phyloP scores from a whole-genome alignment of 1,140 invertebrate genomes.

The Drosophila repleta region DNA sequence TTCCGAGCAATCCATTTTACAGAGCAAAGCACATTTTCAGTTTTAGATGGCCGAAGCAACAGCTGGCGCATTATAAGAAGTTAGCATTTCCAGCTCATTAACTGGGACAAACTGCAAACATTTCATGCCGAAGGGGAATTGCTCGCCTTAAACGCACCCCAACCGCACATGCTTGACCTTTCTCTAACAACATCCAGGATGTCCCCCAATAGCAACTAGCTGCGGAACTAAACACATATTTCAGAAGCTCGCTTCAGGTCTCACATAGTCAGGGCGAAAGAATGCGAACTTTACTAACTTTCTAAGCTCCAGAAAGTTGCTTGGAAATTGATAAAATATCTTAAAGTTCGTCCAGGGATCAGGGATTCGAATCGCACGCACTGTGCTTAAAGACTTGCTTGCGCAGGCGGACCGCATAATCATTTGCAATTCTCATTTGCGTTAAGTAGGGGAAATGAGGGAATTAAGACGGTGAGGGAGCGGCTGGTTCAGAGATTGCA shows the following conservation, averaged over 20 bases:
- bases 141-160: conserved; percentile 28
- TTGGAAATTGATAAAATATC: conserved; percentile 75
- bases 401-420: conserved; percentile 64
- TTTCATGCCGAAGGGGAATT: conserved; percentile 1
- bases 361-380: conserved; percentile 11
- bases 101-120: conserved; percentile 63
- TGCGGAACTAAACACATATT: conserved; percentile 57
- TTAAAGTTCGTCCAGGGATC: conserved; percentile 59
- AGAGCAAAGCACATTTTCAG: not conserved
- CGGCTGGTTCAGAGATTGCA: conserved; percentile 28
- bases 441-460: conserved; percentile 39
- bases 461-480: not conserved
- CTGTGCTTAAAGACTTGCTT: conserved; percentile 53
- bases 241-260: conserved; percentile 36
- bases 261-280: conserved; percentile 14
- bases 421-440: conserved; percentile 78
- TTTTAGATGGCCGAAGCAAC: conserved; percentile 36
- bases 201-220: conserved; percentile 42
- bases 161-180: conserved; percentile 61
- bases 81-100: conserved; percentile 77
- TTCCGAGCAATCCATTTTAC: not conserved
- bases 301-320: conserved; percentile 63
- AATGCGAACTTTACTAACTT: conserved; percentile 52
- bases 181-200: conserved; percentile 27
- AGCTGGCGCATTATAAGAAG: conserved; percentile 50